Evolutionary conservation across 2,888 invertebrate genomes (phyloP), one percentile per base, ranked within the genome.

Genomic region (Bombylius major): DNA sequence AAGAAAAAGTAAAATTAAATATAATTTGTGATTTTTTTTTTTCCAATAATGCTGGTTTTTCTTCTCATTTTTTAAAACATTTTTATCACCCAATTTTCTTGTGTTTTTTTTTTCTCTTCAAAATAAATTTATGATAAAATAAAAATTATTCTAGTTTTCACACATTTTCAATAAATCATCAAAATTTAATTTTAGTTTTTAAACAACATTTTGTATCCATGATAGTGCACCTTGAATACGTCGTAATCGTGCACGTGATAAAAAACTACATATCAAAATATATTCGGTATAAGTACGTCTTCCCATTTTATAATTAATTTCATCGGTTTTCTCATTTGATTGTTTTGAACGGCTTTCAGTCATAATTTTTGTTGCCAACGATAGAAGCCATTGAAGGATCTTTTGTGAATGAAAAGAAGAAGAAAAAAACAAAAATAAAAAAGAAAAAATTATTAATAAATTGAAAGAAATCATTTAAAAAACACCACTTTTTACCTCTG

Each of bases 321-420:
- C 59, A 45, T 58, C 61, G n/a, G 44, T 31, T 34, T 50, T 58
- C 48, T 49, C 53, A 45, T 52, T 54, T 56, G 11, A 42, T 23
- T 44, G 33, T 44, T 49, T 33, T 14, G 75, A 64, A 33, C 76
- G 75, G 51, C 80, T 79, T 67, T 86, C 84, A 65, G 83, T 86
- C 58, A 87, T 76, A 14, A 87, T 79, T 76, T 87, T 87, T 9
- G 86, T 85, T 3, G 87, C 84, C 39, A 87, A 73, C 58, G 83
- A 82, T 60, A 87, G 73, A 42, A 87, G 75, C 87, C 87, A 87
- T 65, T 87, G 84, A 54, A 87, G 76, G 56, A 87, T 80, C 84
- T 86, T 62, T 32, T 33, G 14, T 65, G 66, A 59, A n/a, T n/a
- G n/a, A n/a, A n/a, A n/a, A n/a, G n/a, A n/a, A n/a, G n/a, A n/a